phyloP scores from a whole-genome alignment of 1,140 invertebrate species.

The Procambarus clarkii region DNA sequence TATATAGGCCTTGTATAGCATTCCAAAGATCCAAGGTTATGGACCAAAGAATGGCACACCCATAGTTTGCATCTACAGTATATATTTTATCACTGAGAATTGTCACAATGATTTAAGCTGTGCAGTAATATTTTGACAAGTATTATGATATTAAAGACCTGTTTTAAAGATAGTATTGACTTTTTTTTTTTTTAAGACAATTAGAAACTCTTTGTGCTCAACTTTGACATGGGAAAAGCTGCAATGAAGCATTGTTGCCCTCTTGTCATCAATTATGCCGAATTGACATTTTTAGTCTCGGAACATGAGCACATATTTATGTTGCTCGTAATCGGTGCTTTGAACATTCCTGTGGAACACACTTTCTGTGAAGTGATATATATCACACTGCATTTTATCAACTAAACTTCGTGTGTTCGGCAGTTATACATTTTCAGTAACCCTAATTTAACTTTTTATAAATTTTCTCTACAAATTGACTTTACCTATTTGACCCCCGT shows the following conservation, averaged over 20 bases:
- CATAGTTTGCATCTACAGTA: slow-evolving; percentile 16
- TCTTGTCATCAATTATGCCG: background rate
- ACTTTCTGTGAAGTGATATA: background rate
- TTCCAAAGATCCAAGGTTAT: slow-evolving; percentile 49
- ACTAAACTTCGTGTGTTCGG: too few species aligned
- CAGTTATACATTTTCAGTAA: background rate
- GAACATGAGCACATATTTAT: background rate
- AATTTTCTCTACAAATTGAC: slow-evolving; percentile 2
- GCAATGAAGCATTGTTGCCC: background rate
- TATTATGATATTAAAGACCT: background rate
- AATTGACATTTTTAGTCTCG: background rate
- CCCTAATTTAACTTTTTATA: background rate
- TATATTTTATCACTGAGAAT: background rate
- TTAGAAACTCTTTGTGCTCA: background rate
- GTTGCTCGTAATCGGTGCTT: background rate
- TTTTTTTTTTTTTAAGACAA: background rate
- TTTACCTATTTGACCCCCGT: background rate
- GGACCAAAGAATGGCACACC: slow-evolving; percentile 49
- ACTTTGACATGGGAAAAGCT: background rate
- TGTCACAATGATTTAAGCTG: background rate
- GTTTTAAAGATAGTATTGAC: background rate
- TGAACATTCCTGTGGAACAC: background rate
- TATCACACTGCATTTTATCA: background rate
- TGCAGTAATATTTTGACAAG: background rate
- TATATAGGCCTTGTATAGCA: slow-evolving; percentile 13